phyloP scores from a whole-genome alignment of 2,113 vertebrate species.

The Ascaphus truei region DNA sequence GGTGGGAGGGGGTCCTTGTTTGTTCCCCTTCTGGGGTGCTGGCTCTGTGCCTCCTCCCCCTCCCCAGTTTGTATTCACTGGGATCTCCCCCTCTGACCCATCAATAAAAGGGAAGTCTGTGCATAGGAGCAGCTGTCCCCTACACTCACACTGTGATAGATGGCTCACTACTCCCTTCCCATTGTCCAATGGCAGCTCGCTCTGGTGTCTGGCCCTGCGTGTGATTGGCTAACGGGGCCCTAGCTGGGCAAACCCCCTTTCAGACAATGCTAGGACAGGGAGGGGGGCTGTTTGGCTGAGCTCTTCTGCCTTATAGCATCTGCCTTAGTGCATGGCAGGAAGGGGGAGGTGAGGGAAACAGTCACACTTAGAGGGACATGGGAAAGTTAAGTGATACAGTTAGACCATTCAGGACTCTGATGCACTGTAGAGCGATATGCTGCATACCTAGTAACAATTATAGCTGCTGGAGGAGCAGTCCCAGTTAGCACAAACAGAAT shows the following conservation, averaged over 20 bases:
- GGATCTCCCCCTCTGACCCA: background rate
- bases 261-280: conserved; percentile 18
- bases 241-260: background rate
- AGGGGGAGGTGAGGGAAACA: background rate
- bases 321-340: conserved; percentile 21
- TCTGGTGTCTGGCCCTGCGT: background rate
- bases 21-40: background rate
- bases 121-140: background rate
- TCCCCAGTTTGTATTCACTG: background rate
- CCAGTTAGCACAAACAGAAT: no score
- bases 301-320: conserved; percentile 14
- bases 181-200: conserved; percentile 9
- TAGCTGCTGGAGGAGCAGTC: no score
- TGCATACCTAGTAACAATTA: no score
- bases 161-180: conserved; percentile 13
- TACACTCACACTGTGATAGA: conserved; percentile 17
- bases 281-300: conserved; percentile 13
- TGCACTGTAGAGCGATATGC: background rate
- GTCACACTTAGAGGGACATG: conserved; percentile 18
- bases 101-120: conserved; percentile 28
- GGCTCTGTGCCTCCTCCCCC: no score
- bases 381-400: conserved; percentile 1
- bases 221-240: background rate
- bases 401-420: background rate
- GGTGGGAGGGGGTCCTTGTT: background rate